Conservation (phyloP, 2,113 vertebrate species). For the Pyrgilauda ruficollis region DNA sequence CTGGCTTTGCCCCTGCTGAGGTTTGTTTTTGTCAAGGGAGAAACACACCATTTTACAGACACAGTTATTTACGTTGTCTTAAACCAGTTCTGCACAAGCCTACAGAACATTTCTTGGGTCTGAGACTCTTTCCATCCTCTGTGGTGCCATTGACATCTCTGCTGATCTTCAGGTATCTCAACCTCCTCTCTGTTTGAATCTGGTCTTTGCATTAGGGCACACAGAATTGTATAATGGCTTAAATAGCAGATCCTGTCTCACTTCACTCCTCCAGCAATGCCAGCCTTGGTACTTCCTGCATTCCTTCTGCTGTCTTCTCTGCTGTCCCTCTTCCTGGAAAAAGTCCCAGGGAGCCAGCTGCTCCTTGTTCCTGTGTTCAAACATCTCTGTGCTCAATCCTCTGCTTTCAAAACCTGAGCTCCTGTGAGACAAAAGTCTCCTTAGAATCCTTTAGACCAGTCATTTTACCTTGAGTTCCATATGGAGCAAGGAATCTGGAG, state of each 20-base stretch:
- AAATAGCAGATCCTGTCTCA: not conserved
- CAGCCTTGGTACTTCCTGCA: conserved; percentile 30
- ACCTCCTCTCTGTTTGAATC: not conserved
- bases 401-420: conserved; percentile 5
- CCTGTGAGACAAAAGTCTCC: not conserved
- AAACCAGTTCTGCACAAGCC: not conserved
- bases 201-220: not conserved
- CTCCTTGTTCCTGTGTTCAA: conserved; percentile 19
- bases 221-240: not conserved
- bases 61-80: not conserved
- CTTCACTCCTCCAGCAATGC: conserved; percentile 25
- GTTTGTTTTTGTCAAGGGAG: not conserved
- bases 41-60: not conserved
- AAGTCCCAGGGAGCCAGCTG: conserved; percentile 27
- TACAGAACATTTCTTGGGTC: not conserved
- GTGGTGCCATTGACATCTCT: not conserved
- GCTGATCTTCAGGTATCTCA: not conserved
- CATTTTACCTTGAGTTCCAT: not conserved
- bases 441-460: not conserved
- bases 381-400: conserved; percentile 15
- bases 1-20: not conserved
- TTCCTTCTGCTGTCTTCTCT: conserved; percentile 43
- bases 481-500: not conserved
- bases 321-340: conserved; percentile 43
- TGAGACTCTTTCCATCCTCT: not conserved